Conservation (phyloP, 2,113 vertebrate genomes). For the Ellobius talpinus region DNA sequence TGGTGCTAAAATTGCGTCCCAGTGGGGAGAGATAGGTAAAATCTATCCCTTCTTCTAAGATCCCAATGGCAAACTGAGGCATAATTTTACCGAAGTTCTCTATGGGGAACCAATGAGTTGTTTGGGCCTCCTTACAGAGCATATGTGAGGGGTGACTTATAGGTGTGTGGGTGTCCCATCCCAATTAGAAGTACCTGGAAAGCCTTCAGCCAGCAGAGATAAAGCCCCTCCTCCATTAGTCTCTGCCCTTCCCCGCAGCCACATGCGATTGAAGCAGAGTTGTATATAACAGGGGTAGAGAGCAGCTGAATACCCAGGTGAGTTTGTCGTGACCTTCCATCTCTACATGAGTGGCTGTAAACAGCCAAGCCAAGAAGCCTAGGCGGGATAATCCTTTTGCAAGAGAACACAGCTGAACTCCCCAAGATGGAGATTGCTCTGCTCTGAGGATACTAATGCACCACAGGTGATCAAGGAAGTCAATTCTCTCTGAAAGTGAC, state of each 20-base stretch:
- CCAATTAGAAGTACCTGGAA: not conserved
- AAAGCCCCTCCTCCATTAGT: not conserved
- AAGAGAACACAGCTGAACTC: not conserved
- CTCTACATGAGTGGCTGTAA: not conserved
- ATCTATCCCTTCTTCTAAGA: not conserved
- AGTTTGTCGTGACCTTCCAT: not conserved
- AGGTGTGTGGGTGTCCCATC: not conserved
- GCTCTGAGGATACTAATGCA: not conserved
- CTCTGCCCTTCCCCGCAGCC: not conserved
- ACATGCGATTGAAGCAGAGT: not conserved
- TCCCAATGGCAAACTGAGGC: not conserved
- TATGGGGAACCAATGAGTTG: not conserved
- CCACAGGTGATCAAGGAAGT: not conserved
- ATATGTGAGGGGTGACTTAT: not conserved
- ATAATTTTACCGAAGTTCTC: not conserved
- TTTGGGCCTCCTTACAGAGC: not conserved
- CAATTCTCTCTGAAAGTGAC: not conserved
- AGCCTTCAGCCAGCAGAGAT: not conserved
- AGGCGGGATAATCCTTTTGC: not conserved
- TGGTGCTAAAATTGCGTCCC: not conserved
- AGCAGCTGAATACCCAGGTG: not conserved
- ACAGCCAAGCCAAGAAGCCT: not conserved
- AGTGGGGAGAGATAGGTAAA: not conserved
- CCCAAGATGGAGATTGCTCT: not conserved
- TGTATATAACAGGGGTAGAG: not conserved